Conservation (phyloP, 2,113 vertebrate genomes). For the Promerops cafer region DNA sequence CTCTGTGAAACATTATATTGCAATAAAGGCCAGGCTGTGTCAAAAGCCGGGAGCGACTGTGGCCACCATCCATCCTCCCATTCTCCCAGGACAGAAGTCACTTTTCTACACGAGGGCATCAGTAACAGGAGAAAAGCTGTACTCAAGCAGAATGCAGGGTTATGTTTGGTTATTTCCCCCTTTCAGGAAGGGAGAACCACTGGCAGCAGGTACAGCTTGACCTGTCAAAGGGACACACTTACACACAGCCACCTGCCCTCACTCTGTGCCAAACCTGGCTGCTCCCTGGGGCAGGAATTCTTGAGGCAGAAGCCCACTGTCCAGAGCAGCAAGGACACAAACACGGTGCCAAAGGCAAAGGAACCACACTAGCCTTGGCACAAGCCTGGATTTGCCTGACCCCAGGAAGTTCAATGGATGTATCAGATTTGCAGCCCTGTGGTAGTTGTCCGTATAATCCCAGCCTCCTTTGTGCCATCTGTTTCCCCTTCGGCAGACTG, state of each 20-base stretch:
- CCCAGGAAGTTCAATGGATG: not conserved
- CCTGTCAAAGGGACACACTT: not conserved
- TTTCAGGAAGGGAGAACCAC: not conserved
- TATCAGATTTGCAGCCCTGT: not conserved
- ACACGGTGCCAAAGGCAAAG: not conserved
- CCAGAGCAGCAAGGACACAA: not conserved
- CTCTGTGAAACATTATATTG: not conserved
- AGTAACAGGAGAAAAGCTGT: not conserved
- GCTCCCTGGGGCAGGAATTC: not conserved
- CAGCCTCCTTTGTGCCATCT: conserved; percentile 48
- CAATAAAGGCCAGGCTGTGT: not conserved
- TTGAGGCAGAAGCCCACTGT: not conserved
- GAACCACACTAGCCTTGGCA: not conserved
- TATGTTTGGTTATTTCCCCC: not conserved
- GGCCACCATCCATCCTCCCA: not conserved
- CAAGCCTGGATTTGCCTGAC: not conserved
- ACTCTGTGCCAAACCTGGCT: not conserved
- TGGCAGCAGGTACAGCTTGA: not conserved
- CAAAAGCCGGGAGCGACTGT: accelerated
- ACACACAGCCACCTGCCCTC: not conserved
- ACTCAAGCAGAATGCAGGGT: not conserved
- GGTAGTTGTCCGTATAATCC: not conserved
- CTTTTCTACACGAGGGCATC: accelerated
- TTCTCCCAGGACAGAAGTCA: not conserved
- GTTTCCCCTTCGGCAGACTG: conserved; percentile 11